These are phyloP conservation scores for Nibea coibor DNA, from an alignment of 2,113 vertebrate genomes.

Conservation along the genomic window DNA sequence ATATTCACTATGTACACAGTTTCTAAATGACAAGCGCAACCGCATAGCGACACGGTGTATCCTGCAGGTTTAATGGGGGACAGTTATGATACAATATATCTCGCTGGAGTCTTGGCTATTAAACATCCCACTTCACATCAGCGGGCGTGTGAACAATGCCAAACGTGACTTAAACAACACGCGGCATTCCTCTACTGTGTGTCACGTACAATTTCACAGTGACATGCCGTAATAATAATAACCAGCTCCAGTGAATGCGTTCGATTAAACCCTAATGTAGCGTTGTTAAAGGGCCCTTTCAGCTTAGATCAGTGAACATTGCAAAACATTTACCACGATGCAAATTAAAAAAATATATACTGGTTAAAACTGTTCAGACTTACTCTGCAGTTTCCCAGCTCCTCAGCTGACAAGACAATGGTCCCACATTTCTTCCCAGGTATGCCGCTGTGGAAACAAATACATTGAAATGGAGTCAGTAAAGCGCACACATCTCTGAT, in stretches of 20 bases:
- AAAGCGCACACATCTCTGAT: background rate
- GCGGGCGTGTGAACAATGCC: slow-evolving; percentile 30
- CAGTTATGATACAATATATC: slow-evolving; percentile 55
- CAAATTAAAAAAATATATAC: slow-evolving; percentile 3
- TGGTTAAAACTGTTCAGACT: slow-evolving; percentile 70
- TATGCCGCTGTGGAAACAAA: slow-evolving; percentile 85
- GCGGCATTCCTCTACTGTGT: slow-evolving; percentile 20
- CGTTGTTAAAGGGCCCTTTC: slow-evolving; percentile 19
- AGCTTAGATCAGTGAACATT: slow-evolving; percentile 11
- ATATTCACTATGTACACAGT: slow-evolving; percentile 56
- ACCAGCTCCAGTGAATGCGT: slow-evolving; percentile 12
- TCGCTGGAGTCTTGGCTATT: slow-evolving; percentile 36
- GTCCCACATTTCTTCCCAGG: slow-evolving; percentile 94
- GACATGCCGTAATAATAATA: slow-evolving; percentile 9
- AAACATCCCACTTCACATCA: slow-evolving; percentile 47
- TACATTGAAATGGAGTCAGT: background rate
- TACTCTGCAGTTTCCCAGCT: slow-evolving; percentile 95
- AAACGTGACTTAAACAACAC: slow-evolving; percentile 24
- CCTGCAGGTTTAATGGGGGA: slow-evolving; percentile 48
- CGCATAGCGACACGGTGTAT: slow-evolving; percentile 39
- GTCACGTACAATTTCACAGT: slow-evolving; percentile 21
- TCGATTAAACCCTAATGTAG: slow-evolving; percentile 27
- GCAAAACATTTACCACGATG: slow-evolving; percentile 25
- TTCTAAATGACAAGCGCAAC: slow-evolving; percentile 47
- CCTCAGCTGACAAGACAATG: slow-evolving; percentile 92